A percentile compares a stretch with the other conserved stretches of the same genome.
Conservation (phyloP, 2,888 invertebrate species). For the Metallyticus violacea region DNA sequence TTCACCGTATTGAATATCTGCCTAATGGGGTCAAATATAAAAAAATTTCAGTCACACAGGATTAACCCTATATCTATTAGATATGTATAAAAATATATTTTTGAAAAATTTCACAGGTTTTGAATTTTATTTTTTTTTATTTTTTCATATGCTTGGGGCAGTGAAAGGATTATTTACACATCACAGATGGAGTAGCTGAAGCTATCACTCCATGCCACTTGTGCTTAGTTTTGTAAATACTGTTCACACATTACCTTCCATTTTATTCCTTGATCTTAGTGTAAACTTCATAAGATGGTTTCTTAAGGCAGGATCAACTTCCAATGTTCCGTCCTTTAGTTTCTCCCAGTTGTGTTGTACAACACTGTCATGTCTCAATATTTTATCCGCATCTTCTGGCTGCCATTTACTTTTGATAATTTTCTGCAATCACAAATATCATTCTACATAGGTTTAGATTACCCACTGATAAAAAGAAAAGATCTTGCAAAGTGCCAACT, state of each 20-base stretch:
- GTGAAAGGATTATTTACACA: too few species aligned
- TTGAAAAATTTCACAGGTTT: too few species aligned
- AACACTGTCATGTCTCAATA: slow-evolving; percentile 62
- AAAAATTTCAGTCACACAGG: too few species aligned
- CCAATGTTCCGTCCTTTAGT: slow-evolving; percentile 56
- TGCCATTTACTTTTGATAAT: slow-evolving; percentile 65
- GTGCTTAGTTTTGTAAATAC: too few species aligned
- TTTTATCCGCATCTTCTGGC: slow-evolving; percentile 54
- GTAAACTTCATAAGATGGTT: slow-evolving; percentile 67
- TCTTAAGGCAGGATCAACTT: slow-evolving; percentile 47
- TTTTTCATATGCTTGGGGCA: too few species aligned
- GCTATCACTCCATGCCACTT: too few species aligned
- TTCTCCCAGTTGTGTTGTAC: slow-evolving; percentile 70
- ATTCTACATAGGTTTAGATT: not conserved
- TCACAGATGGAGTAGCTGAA: too few species aligned
- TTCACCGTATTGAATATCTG: too few species aligned
- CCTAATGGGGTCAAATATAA: too few species aligned
- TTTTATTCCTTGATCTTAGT: slow-evolving; percentile 48
- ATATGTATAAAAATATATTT: too few species aligned
- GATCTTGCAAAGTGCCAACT: not conserved
- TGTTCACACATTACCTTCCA: slow-evolving; percentile 31
- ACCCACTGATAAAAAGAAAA: not conserved
- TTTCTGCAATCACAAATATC: slow-evolving; percentile 51
- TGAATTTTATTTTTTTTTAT: too few species aligned
- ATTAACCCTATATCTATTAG: too few species aligned